Evolutionary conservation across 2,888 invertebrate species (phyloP).

Genomic region (Eupithecia dodoneata): DNA sequence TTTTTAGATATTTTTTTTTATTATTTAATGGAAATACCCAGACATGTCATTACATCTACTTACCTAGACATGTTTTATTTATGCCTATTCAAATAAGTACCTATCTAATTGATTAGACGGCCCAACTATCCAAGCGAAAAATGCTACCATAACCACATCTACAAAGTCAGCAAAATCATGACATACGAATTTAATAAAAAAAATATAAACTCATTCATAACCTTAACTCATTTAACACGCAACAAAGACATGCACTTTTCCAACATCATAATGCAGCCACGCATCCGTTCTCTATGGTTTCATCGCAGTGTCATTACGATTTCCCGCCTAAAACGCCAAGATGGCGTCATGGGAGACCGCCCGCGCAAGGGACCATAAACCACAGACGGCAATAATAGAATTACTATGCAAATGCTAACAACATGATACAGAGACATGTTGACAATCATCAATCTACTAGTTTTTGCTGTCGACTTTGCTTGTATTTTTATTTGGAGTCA

Average conservation of each 20-base stretch:
- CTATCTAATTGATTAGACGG: no score
- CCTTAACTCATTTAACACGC: not conserved
- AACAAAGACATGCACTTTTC: slow-evolving; percentile 16
- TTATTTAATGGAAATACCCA: no score
- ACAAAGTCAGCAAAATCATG: not conserved
- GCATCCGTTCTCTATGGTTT: slow-evolving; percentile 32
- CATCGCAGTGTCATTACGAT: slow-evolving; percentile 51
- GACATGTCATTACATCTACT: no score
- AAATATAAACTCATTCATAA: not conserved
- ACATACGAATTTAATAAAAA: not conserved
- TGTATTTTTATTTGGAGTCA: not conserved
- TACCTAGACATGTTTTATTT: no score
- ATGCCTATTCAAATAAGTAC: no score
- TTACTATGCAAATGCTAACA: slow-evolving; percentile 42
- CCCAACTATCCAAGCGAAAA: not conserved
- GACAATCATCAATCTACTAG: not conserved
- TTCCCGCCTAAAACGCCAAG: slow-evolving; percentile 75
- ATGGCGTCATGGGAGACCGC: slow-evolving; percentile 80
- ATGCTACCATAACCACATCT: not conserved
- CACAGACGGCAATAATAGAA: slow-evolving; percentile 63
- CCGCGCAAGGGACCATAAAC: slow-evolving; percentile 72
- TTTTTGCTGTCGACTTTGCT: not conserved
- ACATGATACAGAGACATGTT: slow-evolving; percentile 20
- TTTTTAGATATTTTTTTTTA: no score
- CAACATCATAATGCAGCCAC: slow-evolving; percentile 18